Base-by-base conservation (phyloP, 2,888 invertebrate genomes). In the Cephus pulcher region DNA sequence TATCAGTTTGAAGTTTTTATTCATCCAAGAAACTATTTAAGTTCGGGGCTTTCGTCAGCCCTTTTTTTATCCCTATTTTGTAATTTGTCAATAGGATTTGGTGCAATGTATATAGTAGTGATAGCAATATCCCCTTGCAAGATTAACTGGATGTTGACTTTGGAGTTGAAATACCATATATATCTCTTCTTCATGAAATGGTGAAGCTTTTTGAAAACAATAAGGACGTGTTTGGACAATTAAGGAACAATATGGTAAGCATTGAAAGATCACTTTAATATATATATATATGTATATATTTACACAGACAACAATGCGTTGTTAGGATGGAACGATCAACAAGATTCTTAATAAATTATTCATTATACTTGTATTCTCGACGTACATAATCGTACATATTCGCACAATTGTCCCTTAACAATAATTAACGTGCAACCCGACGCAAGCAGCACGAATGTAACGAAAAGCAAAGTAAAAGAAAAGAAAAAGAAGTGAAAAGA, bases 291-390 rank as follows among this genome's bases (percentile, higher is more conserved):
- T 56, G 23, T 56, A 56, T 56, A 56, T 56, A 56, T 56, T 56
- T 56, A 56, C 56, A 56, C 56, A 56, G 56, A 23, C 56, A 56
- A 23, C 23, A 56, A 56, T 56, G 56, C 56, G 23, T 56, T 56
- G 56, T 23, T 56, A 71, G 33, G 71, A 71, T 12, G 71, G 23
- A 71, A 33, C 71, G 71, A 71, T 71, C 32, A 34, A 71, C 71
- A 71, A 71, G 71, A 71, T 81, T 75, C 56, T 86, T 87, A 87
- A 88, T 88, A 89, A 89, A 89, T 89, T 88, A 88, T 85, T 82
- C 82, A 79, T 86, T 88, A 85, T 87, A 88, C 88, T 87, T 87
- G 80, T 80, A 86, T 84, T 74, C 86, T 83, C 80, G 84, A 82
- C 81, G 80, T 80, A 82, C 82, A 83, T 83, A 81, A 71, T 71